Base-by-base conservation (phyloP, 2,797 vertebrate species). In the Chaenodraco wilsoni region DNA sequence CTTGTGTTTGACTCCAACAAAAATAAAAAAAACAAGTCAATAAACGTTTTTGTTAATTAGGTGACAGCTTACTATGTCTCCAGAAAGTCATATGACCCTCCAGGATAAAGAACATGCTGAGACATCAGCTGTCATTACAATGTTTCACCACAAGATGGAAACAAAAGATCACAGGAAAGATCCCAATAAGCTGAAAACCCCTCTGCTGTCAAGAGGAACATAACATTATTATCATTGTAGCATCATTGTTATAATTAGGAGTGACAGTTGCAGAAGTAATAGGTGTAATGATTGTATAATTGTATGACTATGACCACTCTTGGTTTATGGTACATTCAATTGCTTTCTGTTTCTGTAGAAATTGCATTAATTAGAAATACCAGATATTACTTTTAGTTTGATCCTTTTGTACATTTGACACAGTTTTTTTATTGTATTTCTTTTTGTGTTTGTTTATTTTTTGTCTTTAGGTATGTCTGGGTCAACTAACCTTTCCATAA, bases 141-240 rank as follows among this genome's bases (percentile, higher is more conserved):
- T 0, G 0, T 81, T 84, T 84, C 27, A 61, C 90, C 92, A 90
- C 87, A 68, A 89, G 89, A 82, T 87, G 87, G 88, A 84, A 81
- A 79, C 77, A 46, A 73, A 78, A 63, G 68, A 72, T 69, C 50
- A 84, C 51, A 54, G 27, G 61, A 77, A 76, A 65, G 59, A 65
- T 13, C 15, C 9, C 63, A 17, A 17, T 11, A 12, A 23, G 3
- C 21, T 51, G 15, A 66, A 37, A 8, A 2, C 23, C 17, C 9
- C 31, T 52, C 27, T 61, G 27, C 14, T 46, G 19, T 40, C 23
- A 49, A 11, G 27, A 58, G 1, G 5, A 55, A 43, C 16, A 3
- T 17, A 37, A 16, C 21, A 65, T 13, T 11, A 5, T 31, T 2
- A 57, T 65, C 15, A 66, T 19, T 10, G 43, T 5, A 62, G 5